A percentile compares a stretch with the other conserved stretches of the same genome.
Evolutionary conservation across 2,113 vertebrate species (phyloP).

Genomic region (Argyrosomus japonicus): DNA sequence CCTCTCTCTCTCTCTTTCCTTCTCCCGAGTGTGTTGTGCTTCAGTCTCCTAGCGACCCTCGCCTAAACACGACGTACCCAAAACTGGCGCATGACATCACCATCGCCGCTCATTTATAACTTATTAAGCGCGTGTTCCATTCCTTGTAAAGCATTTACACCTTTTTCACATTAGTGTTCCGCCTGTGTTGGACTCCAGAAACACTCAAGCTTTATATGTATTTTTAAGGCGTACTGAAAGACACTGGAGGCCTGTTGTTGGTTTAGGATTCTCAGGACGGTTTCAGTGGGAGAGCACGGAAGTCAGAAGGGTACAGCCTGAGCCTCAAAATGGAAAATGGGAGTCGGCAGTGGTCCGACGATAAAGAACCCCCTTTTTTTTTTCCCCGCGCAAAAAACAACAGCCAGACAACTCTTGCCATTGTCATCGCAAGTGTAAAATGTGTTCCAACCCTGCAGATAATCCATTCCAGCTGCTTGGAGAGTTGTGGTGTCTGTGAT

Average conservation of each 20-base stretch:
- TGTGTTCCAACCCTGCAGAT: conserved; percentile 46
- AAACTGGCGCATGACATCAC: conserved; percentile 71
- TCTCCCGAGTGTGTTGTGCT: conserved; percentile 55
- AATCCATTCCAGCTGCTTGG: conserved; percentile 76
- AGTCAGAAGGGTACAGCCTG: conserved; percentile 30
- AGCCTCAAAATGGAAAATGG: conserved; percentile 46
- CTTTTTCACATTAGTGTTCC: conserved; percentile 57
- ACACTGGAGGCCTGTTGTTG: conserved; percentile 52
- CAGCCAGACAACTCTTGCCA: conserved; percentile 56
- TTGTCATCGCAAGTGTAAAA: conserved; percentile 68
- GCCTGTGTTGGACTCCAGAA: conserved; percentile 28
- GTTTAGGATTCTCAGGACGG: conserved; percentile 47
- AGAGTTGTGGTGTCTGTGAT: conserved; percentile 56
- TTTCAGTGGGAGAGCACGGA: conserved; percentile 25
- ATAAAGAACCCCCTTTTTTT: conserved; percentile 37
- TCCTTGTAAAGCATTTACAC: conserved; percentile 75
- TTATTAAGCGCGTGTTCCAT: conserved; percentile 61
- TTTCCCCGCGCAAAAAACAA: conserved; percentile 23
- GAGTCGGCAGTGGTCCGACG: conserved; percentile 17
- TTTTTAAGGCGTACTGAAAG: conserved; percentile 27
- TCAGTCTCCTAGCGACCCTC: conserved; percentile 74
- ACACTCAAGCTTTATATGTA: conserved; percentile 33
- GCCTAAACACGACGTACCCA: conserved; percentile 57
- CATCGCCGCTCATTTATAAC: conserved; percentile 59
- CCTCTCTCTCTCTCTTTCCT: background rate